These are phyloP conservation scores for Ammodytes marinus DNA, from an alignment of 2,113 vertebrate species.

Conservation along the genomic window DNA sequence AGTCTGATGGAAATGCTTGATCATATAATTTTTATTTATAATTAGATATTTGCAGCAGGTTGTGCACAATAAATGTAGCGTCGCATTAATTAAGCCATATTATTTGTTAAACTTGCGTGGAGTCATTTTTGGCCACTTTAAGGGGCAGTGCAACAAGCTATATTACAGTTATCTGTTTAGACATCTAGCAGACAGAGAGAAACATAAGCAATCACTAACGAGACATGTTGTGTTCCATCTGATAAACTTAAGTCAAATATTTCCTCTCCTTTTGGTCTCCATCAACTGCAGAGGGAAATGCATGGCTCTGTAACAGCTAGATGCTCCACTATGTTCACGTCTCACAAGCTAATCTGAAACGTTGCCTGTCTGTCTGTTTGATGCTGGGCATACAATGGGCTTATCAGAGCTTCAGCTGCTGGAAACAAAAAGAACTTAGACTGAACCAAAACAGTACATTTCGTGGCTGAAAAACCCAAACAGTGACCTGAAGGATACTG, in stretches of 20 bases:
- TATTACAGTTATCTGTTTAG: neutral
- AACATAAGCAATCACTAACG: neutral
- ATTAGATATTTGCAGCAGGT: neutral
- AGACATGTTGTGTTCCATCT: neutral
- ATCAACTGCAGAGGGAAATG: neutral
- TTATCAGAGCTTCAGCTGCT: neutral
- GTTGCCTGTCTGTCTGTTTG: neutral
- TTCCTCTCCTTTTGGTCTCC: neutral
- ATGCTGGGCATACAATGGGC: neutral
- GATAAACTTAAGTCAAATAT: neutral
- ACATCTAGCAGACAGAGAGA: neutral
- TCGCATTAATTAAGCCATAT: too few relatives aligned
- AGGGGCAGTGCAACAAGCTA: neutral
- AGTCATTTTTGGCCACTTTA: neutral
- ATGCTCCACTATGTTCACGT: neutral
- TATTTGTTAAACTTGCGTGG: neutral
- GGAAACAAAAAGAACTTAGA: neutral
- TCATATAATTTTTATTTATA: neutral
- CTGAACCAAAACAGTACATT: neutral
- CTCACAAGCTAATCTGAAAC: neutral
- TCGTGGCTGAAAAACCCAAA: neutral
- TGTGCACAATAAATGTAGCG: neutral
- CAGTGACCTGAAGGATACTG: neutral
- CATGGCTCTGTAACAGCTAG: neutral
- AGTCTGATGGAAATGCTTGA: neutral